phyloP scores from a whole-genome alignment of 2,113 vertebrate species.

The Felis catus region F.catus_Fca126_mat1.0 CM031423.1:45794001-45794500 shows the following conservation, averaged over 20 bases:
- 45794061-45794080: background rate
- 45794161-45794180: conserved; percentile 81
- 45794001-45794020: background rate
- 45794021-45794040: conserved; percentile 21
- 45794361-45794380: background rate
- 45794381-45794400: background rate
- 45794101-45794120: conserved; percentile 72
- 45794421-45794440: conserved; percentile 58
- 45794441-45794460: background rate
- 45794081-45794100: conserved; percentile 53
- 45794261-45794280: conserved; percentile 98
- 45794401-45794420: background rate
- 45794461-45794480: background rate
- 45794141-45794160: conserved; percentile 82
- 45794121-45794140: conserved; percentile 65
- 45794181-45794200: conserved; percentile 96
- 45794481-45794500: too few relatives aligned
- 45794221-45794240: conserved; percentile 99
- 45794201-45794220: conserved; percentile 99
- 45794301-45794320: conserved; percentile 45
- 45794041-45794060: conserved; percentile 57
- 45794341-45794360: background rate
- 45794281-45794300: conserved; percentile 71
- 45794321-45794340: background rate
- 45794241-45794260: conserved; percentile 99